Conservation (phyloP, 2,888 invertebrate genomes). For the Chamaedrilus cognettii region DNA sequence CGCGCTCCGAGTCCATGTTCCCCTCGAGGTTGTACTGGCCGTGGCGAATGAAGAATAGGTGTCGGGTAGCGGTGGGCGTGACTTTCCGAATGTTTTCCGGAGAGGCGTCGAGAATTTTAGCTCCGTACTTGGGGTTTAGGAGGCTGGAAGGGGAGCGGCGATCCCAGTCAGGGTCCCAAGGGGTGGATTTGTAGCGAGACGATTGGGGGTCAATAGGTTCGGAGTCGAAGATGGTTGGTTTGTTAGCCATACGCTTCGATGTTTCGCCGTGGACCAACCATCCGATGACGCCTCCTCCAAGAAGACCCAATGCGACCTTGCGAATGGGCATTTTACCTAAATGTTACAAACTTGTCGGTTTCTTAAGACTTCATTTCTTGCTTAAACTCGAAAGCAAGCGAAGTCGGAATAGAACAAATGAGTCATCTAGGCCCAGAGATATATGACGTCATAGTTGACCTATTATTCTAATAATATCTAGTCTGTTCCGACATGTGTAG, state of each 20-base stretch:
- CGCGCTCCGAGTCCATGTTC: constrained; percentile 71
- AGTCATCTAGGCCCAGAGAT: no score
- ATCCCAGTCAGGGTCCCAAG: constrained; percentile 1
- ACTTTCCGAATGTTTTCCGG: constrained; percentile 35
- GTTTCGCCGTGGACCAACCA: constrained; percentile 20
- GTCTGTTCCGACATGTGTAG: no score
- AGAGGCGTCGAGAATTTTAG: no score
- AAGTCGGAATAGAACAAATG: no score
- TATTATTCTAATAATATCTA: no score
- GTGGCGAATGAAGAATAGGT: constrained; percentile 66
- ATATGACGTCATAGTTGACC: no score
- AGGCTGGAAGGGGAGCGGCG: constrained; percentile 71
- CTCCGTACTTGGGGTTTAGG: no score
- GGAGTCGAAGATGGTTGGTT: not conserved
- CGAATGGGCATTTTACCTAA: constrained; percentile 1
- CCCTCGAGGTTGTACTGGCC: constrained; percentile 88
- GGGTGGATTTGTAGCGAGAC: not conserved
- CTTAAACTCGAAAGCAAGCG: no score
- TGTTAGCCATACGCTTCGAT: not conserved
- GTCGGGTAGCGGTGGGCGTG: constrained; percentile 37
- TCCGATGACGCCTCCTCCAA: constrained; percentile 23
- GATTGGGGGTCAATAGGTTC: not conserved
- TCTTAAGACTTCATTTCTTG: no score
- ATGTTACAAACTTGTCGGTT: no score
- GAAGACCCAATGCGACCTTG: constrained; percentile 6